Conservation (phyloP, 2,797 vertebrate species). For the Mionectes olivaceus region DNA sequence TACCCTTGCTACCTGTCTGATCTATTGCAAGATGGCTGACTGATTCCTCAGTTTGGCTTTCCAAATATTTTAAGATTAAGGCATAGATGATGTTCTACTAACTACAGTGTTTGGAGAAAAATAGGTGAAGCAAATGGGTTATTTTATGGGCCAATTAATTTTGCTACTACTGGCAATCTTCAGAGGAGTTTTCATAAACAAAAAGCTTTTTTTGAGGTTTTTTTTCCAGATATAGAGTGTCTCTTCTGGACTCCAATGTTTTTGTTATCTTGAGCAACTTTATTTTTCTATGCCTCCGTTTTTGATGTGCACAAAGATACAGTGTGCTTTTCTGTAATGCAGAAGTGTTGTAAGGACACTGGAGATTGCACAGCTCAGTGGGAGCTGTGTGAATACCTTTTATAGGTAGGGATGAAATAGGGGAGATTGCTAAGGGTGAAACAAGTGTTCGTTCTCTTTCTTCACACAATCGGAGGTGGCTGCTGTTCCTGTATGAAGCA, state of each 20-base stretch:
- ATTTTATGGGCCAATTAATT: accelerated
- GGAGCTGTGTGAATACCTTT: slow-evolving; percentile 1
- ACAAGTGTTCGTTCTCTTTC: slow-evolving; percentile 43
- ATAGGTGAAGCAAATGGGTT: background rate
- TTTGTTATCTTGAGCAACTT: background rate
- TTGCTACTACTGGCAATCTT: background rate
- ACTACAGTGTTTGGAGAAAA: background rate
- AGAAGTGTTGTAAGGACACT: background rate
- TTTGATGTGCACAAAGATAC: background rate
- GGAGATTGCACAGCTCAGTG: background rate
- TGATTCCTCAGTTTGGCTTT: background rate
- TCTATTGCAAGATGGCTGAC: background rate
- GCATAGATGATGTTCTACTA: background rate
- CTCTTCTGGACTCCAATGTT: background rate
- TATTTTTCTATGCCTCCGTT: background rate
- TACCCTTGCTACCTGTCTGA: background rate
- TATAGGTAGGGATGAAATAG: slow-evolving; percentile 26
- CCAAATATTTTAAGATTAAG: background rate
- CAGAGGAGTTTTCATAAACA: background rate
- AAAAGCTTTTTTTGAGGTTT: background rate
- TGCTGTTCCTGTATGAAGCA: background rate
- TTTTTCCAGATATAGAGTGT: background rate
- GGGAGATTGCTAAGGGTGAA: slow-evolving; percentile 23
- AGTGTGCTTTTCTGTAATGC: background rate
- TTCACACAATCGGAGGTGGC: background rate